Base-by-base conservation (phyloP, 1,140 invertebrate genomes). In the Monochamus saltuarius region DNA sequence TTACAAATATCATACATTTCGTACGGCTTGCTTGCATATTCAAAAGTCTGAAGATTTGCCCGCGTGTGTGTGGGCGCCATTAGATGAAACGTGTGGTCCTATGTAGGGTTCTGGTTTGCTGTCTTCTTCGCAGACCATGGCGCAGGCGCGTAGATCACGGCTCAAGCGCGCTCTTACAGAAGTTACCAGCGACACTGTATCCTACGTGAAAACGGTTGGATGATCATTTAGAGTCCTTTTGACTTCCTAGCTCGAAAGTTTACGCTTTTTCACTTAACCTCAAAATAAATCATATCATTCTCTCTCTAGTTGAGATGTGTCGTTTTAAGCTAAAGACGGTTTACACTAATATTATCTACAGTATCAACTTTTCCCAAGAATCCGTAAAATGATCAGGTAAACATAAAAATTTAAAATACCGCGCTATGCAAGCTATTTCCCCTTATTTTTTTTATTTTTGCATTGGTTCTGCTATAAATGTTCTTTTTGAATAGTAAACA, bases 91-190 rank as follows among this genome's bases (percentile, higher is more conserved):
- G 51, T 64, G 45, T 64, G 62, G 56, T 64, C 46, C 59, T 65
- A 59, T 65, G 46, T 61, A 65, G 63, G 63, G 63, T 42, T 72
- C 70, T 62, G 72, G 70, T 53, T 85, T 92, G 80, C 87, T 92
- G 77, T 88, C 91, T 81, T 91, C 89, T 81, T 89, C 90, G 75
- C 87, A 73, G 65, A 91, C 89, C 73, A 84, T 92, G 85, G 87
- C 90, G 78, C 89, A 92, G 84, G 86, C 87, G 72, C 85, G 90
- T 73, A 85, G 90, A 69, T 84, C 88, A 73, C 84, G 87, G 74
- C 85, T 92, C 77, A 85, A 90, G 76, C 85, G 91, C 74, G 90
- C 90, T 71, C 89, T 91, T 80, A 92, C 91, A 76, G 90, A 92
- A 80, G 89, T 90, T 72, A 91, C 89, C 71, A 87, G 88, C 79